Base-by-base conservation (phyloP, 2,888 invertebrate genomes). In the Pammene aurita region DNA sequence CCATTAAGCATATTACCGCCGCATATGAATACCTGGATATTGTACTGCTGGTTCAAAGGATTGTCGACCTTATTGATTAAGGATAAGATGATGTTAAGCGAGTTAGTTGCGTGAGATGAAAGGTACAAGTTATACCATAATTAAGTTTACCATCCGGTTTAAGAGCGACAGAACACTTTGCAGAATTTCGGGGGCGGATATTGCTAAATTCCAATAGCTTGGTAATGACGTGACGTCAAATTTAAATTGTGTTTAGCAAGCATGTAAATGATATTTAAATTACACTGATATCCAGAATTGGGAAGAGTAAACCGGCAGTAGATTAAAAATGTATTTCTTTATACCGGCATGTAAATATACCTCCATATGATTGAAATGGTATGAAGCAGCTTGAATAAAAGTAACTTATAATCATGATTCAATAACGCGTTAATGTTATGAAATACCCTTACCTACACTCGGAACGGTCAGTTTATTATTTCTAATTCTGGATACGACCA, bases 111-210 rank as follows among this genome's bases (percentile, higher is more conserved):
- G 42, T 34, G 48, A 54, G 62, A 57, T 67, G 67, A 55, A 62
- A 67, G 48, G 67, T 54, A 63, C 63, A 68, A 63, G 63, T 68
- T 68, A 46, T 52, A 68, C 63, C 63, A 68, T 68, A 68, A 68
- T 68, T 64, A 68, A 68, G 63, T 64, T 58, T 68, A 50, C 52
- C 41, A 58, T 63, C 68, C 63, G 62, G 57, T 42, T 18, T 38
- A 41, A 56, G 16, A 68, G 57, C 68, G 68, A 57, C 57, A 38
- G 63, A 64, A 63, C 67, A 67, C 67, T 67, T 67, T 67, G 48
- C 62, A 52, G 67, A 62, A 68, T 68, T 64, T 68, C 63, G 57
- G 58, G 18, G 34, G 44, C 63, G 63, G 68, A 68, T 63, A 68
- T 68, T 68, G 46, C 42, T 52, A 64, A 68, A 68, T 68, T 68